These are phyloP conservation scores for Barbus barbus DNA, from an alignment of 2,113 vertebrate species.

Conservation along the genomic window DNA sequence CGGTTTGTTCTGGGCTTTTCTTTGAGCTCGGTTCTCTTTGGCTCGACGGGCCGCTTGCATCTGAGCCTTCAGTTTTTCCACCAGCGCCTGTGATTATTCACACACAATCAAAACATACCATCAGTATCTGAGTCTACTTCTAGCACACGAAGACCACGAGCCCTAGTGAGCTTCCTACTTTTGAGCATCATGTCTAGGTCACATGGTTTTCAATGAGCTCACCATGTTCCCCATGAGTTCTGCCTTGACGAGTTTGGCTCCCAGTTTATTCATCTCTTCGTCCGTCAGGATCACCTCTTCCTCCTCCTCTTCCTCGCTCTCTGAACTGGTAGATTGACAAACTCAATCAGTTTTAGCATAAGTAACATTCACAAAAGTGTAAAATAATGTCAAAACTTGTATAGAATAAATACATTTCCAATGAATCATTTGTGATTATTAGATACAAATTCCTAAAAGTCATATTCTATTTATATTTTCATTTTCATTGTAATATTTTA, in stretches of 20 bases:
- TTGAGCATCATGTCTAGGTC: not conserved
- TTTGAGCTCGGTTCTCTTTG: slow-evolving; percentile 70
- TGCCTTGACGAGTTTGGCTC: slow-evolving; percentile 92
- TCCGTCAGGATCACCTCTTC: slow-evolving; percentile 76
- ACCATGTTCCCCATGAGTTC: slow-evolving; percentile 94
- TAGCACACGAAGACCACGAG: not conserved
- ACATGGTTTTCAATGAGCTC: slow-evolving; percentile 54
- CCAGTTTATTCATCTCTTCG: slow-evolving; percentile 95
- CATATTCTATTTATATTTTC: too few species aligned
- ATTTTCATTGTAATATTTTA: too few species aligned
- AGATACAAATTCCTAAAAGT: not conserved
- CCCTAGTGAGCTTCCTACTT: not conserved
- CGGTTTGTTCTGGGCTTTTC: slow-evolving; percentile 67
- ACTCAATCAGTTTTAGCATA: not conserved
- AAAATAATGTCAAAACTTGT: not conserved
- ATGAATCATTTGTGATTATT: not conserved
- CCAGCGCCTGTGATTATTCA: slow-evolving; percentile 77
- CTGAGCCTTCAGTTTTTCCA: slow-evolving; percentile 84
- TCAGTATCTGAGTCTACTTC: not conserved
- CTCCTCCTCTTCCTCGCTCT: slow-evolving; percentile 69
- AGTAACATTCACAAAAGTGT: not conserved
- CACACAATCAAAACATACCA: slow-evolving; percentile 20
- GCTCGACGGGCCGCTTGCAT: slow-evolving; percentile 85
- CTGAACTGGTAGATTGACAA: slow-evolving; percentile 51
- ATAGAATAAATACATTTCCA: not conserved